Conservation (phyloP, 2,113 vertebrate genomes). For the Pterocles gutturalis region DNA sequence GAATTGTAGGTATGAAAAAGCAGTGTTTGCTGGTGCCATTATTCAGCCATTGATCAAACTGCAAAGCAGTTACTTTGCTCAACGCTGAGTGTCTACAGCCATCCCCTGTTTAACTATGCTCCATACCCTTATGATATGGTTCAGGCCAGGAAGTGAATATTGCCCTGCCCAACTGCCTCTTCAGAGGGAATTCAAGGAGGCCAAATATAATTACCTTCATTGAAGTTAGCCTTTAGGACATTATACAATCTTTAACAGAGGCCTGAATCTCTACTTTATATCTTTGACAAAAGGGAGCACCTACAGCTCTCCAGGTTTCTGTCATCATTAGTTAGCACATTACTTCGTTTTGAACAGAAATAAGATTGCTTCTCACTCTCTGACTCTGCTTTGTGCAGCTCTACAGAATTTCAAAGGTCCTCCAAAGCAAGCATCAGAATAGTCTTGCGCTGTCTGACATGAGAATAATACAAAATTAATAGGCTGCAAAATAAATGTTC, state of each 20-base stretch:
- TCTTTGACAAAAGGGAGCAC: constrained; percentile 12
- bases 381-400: constrained; percentile 27
- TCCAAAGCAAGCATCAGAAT: constrained; percentile 14
- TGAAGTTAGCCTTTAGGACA: constrained; percentile 17
- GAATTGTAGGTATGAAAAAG: neutral
- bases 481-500: neutral
- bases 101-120: neutral
- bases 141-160: neutral
- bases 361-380: neutral
- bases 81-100: neutral
- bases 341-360: constrained; percentile 14
- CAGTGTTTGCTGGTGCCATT: neutral
- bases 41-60: neutral
- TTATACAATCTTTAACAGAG: neutral
- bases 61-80: neutral
- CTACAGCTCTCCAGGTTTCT: constrained; percentile 27
- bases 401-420: neutral
- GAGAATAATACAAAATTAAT: neutral
- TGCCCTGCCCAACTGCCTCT: neutral
- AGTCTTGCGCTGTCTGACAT: neutral
- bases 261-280: neutral
- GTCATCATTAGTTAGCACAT: neutral
- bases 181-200: neutral
- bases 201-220: neutral
- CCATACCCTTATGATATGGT: neutral